Conservation (phyloP, 2,797 vertebrate species). For the Chelon auratus region DNA sequence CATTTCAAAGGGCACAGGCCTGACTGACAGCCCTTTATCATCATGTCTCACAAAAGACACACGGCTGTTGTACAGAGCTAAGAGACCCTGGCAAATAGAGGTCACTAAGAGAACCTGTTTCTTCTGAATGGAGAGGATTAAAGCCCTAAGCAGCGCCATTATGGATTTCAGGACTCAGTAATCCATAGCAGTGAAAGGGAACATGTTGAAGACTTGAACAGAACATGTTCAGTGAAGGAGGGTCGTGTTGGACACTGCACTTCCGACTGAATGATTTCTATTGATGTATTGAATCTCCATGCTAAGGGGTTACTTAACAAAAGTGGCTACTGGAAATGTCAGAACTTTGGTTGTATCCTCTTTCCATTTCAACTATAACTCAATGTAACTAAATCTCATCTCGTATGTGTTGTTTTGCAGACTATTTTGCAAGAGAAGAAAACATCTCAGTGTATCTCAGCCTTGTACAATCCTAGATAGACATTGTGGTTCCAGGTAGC, state of each 20-base stretch:
- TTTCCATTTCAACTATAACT: background rate
- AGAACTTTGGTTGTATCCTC: background rate
- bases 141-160: constrained; percentile 53
- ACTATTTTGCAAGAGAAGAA: background rate
- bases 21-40: constrained; percentile 58
- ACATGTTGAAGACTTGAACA: constrained; percentile 20
- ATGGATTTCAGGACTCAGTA: constrained; percentile 50
- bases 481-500: constrained; percentile 23
- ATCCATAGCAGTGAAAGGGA: constrained; percentile 47
- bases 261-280: constrained; percentile 20
- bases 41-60: constrained; percentile 63
- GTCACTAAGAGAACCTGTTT: constrained; percentile 64
- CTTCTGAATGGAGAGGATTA: constrained; percentile 59
- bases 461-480: constrained; percentile 9
- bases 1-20: constrained; percentile 34
- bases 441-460: constrained; percentile 2
- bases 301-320: background rate
- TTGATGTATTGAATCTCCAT: background rate
- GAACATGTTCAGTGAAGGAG: constrained; percentile 1
- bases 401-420: too few species aligned
- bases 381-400: background rate
- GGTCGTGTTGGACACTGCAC: constrained; percentile 12
- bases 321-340: background rate
- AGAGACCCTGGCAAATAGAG: constrained; percentile 73
- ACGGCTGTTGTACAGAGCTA: constrained; percentile 45